Base-by-base conservation (phyloP, 2,888 invertebrate species). In the Pharmacophagus antenor region DNA sequence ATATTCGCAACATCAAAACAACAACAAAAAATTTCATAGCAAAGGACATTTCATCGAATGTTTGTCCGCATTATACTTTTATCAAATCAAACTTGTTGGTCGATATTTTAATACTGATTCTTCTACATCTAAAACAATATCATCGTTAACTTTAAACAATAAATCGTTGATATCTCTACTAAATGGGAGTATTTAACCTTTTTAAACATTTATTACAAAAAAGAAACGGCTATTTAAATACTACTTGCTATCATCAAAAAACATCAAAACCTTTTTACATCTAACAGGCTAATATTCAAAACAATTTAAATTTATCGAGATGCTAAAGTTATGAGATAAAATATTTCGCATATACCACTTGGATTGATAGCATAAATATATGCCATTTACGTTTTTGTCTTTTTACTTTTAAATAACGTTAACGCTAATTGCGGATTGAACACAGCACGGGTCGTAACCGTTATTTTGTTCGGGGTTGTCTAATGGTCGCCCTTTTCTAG, bases 401-500 rank as follows among this genome's bases (percentile, higher is more conserved):
- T 69, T 69, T 70, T 70, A 68, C 62, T 67, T 57, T 27, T 66
- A 76, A 76, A 74, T 76, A 82, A 74, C 77, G 70, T 66, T 65
- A 48, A n/a, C 22, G 23, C 48, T 42, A 49, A 47, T 58, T 63
- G 62, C 71, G 71, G 74, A 77, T 76, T 73, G 67, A 79, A 76
- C 76, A 78, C 77, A 71, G 65, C 77, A 76, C 70, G 67, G 69
- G 64, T 69, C 65, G 61, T 60, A 62, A 62, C 56, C 58, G 61
- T 64, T 63, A 62, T 61, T 66, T 67, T 64, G 63, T 63, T 62
- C 63, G 58, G 57, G 41, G 50, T 61, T 56, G 53, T 71, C 86
- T 81, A 89, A 67, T 82, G 88, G 2, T 89, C 89, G 60, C 85
- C 88, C 70, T 91, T 91, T 67, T 92, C 92, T 52, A 93, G 76